Evolutionary conservation across 2,113 vertebrate genomes (phyloP), one percentile per base, ranked within the genome.

Genomic region (Gopherus flavomarginatus): DNA sequence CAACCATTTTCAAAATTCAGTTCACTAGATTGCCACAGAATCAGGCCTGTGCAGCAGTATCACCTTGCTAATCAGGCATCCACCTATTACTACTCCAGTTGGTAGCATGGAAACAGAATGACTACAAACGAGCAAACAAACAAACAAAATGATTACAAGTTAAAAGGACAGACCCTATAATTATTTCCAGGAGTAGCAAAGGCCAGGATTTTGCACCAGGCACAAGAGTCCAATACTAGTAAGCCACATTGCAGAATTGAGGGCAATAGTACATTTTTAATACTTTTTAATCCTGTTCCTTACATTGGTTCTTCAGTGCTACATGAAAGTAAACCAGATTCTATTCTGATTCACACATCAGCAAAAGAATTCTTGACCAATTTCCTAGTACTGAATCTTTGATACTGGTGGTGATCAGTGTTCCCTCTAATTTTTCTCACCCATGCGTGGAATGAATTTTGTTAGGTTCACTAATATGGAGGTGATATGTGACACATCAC

Each of bases 261-360:
- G 93, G 8, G 47, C 2, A 11, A 79, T 2, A 31, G 56, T 1
- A 87, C 5, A 12, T 29, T 22, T 42, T 5, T 13, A 79, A 16
- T 79, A 83, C 72, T 56, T 79, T 62, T 19, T n/a, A 69, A 56
- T 44, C 7, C 52, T 27, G 29, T 42, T 69, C 85, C 52, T 11
- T 38, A 24, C 19, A 78, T 11, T 53, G 29, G 78, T 69, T 83
- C 10, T 44, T 54, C 4, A 90, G 9, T 19, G 24, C 19, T 47
- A 49, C 2, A 69, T 4, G 13, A 16, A 81, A 78, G 49, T 27
- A 78, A 78, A 65, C 13, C 0, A 62, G 0, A 38, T 57, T 4
- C 10, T 29, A 24, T 0, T n/a, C 19, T 27, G 87, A 56, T n/a
- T 72, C 26, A 44, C 17, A 21, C 83, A 75, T 50, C 12, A 83